A percentile compares a stretch with the other conserved stretches of the same genome.
phyloP scores from a whole-genome alignment of 1,140 invertebrate species.

The Epicauta chinensis region DNA sequence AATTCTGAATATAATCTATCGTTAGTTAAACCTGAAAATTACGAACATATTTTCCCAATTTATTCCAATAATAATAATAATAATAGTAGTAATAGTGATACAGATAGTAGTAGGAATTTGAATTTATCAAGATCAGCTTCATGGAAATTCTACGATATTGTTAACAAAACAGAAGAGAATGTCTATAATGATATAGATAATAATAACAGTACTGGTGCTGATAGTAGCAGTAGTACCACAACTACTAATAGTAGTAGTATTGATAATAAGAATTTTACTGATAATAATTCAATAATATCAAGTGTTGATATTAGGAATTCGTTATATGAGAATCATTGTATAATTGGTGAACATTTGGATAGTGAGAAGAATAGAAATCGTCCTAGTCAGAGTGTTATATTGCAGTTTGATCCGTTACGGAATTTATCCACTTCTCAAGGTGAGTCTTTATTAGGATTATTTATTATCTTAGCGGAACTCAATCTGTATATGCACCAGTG shows the following conservation, averaged over 20 bases:
- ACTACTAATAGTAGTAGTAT: conserved; percentile 11
- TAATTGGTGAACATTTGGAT: background rate
- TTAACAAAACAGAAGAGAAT: conserved; percentile 31
- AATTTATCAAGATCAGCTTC: conserved; percentile 47
- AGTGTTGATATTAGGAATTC: conserved; percentile 21
- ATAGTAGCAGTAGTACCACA: conserved; percentile 22
- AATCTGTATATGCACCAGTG: no score
- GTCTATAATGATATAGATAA: conserved; percentile 32
- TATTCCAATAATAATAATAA: conserved; percentile 28
- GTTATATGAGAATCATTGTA: conserved; percentile 28
- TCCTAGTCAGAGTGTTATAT: conserved; percentile 36
- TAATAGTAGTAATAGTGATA: conserved; percentile 39
- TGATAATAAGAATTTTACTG: conserved; percentile 19
- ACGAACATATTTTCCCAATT: conserved; percentile 45
- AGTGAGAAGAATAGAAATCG: conserved; percentile 8
- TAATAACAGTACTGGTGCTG: background rate
- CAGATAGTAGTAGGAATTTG: conserved; percentile 38
- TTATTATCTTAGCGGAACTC: no score
- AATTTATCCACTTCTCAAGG: background rate
- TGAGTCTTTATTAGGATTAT: no score
- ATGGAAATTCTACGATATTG: conserved; percentile 51
- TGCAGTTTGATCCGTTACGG: conserved; percentile 40
- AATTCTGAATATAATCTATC: conserved; percentile 39
- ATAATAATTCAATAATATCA: conserved; percentile 23
- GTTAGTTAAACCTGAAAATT: conserved; percentile 23